Percentiles rank a stretch among this genome's conserved stretches.
Evolutionary conservation across 1,140 invertebrate genomes (phyloP).

Genomic region (Ruditapes philippinarum): DNA sequence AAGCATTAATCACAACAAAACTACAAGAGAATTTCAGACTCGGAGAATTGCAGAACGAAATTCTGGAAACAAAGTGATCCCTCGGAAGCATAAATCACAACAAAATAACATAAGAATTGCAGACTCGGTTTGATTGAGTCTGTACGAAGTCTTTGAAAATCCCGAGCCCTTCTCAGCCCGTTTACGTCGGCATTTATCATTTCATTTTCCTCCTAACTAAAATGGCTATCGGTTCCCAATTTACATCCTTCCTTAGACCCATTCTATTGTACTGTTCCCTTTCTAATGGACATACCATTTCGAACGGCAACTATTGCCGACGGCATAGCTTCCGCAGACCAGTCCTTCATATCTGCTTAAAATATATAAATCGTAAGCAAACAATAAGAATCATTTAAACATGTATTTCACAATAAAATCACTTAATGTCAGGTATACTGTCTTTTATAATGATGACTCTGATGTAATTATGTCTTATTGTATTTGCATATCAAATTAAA

Average conservation of each 20-base stretch:
- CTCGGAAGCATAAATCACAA: no score
- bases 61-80: no score
- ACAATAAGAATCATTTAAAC: no score
- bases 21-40: background rate
- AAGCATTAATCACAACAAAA: background rate
- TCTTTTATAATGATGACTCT: no score
- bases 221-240: background rate
- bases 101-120: no score
- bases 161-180: background rate
- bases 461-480: background rate
- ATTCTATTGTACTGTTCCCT: background rate
- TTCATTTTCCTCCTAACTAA: background rate
- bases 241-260: background rate
- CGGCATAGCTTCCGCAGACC: background rate
- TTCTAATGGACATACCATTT: slow-evolving; percentile 17
- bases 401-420: no score
- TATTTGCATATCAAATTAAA: background rate
- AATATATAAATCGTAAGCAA: no score
- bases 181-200: background rate
- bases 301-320: background rate
- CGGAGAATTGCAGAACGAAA: slow-evolving; percentile 1
- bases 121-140: no score
- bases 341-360: background rate
- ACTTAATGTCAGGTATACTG: no score
- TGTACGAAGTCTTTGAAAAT: background rate